Conservation (phyloP, 2,888 invertebrate species). For the Sthenelais limicola region DNA sequence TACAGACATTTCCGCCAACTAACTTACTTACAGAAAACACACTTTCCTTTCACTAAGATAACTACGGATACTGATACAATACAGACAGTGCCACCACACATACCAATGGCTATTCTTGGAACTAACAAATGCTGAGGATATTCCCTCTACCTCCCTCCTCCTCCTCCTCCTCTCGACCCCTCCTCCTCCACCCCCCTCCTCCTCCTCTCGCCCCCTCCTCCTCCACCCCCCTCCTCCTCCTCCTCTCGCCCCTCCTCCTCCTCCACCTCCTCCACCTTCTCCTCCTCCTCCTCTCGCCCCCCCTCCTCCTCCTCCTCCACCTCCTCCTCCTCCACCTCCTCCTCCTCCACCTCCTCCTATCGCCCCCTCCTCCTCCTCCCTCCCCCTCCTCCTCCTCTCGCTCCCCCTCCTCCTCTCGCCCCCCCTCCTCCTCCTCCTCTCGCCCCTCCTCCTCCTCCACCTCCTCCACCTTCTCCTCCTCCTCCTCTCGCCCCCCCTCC, state of each 20-base stretch:
- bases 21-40: too few species aligned
- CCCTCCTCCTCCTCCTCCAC: neutral
- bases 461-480: neutral
- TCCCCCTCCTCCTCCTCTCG: neutral
- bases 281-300: neutral
- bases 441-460: neutral
- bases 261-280: neutral
- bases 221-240: neutral
- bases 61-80: too few species aligned
- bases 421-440: constrained; percentile 11
- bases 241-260: neutral
- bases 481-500: constrained; percentile 37
- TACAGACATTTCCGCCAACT: too few species aligned
- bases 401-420: constrained; percentile 12
- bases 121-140: too few species aligned
- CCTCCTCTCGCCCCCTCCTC: neutral
- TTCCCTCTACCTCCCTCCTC: too few species aligned
- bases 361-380: neutral
- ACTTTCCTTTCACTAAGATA: too few species aligned
- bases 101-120: too few species aligned
- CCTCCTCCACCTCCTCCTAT: neutral
- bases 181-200: too few species aligned
- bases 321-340: neutral
- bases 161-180: too few species aligned
- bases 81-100: too few species aligned